These are phyloP conservation scores for Shargacucullia verbasci DNA, from an alignment of 2,888 invertebrate species.

Conservation along the genomic window DNA sequence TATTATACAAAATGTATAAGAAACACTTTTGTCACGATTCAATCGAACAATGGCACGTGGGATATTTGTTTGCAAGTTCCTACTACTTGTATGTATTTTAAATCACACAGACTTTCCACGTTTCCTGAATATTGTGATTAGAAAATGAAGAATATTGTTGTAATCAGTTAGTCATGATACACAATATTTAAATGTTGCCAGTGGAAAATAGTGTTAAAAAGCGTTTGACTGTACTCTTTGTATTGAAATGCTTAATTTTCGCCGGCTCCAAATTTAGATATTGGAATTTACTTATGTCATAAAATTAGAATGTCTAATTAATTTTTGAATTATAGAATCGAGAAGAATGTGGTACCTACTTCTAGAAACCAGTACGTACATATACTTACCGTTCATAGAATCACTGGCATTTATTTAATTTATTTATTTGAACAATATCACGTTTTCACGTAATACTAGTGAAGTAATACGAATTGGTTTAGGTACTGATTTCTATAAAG, in stretches of 20 bases:
- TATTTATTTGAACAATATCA: background rate
- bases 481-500: constrained; percentile 16
- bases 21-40: constrained; percentile 16
- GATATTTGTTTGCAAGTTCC: constrained; percentile 18
- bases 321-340: background rate
- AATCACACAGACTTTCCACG: constrained; percentile 28
- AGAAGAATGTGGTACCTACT: background rate
- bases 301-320: background rate
- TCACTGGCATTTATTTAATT: too few species aligned
- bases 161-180: too few species aligned
- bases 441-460: background rate
- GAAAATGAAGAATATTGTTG: constrained; percentile 8
- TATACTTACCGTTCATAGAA: too few species aligned
- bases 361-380: too few species aligned
- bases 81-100: constrained; percentile 4
- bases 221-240: too few species aligned
- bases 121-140: constrained; percentile 31
- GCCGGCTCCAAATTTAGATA: background rate
- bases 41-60: constrained; percentile 20
- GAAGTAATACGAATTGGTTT: constrained; percentile 13
- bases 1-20: too few species aligned
- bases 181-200: too few species aligned
- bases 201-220: too few species aligned
- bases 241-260: too few species aligned
- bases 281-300: too few species aligned